Percentiles rank a stretch among this genome's conserved stretches.
Conservation (phyloP, 2,888 invertebrate genomes). For the Silvanus unidentatus region DNA sequence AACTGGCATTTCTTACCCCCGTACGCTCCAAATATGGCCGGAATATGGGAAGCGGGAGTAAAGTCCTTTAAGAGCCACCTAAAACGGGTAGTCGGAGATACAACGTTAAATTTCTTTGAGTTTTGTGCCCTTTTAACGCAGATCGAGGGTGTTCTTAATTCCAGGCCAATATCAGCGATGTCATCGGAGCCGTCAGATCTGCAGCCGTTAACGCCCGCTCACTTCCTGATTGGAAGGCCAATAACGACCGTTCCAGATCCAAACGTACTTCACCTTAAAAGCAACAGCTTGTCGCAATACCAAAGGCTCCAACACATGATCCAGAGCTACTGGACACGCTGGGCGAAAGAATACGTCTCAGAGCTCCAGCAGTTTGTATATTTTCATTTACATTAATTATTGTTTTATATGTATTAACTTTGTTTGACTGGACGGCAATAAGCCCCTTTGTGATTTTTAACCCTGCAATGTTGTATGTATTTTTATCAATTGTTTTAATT, state of each 20-base stretch:
- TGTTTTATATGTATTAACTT: no score
- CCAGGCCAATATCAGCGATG: conserved; percentile 13
- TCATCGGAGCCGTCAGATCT: conserved; percentile 20
- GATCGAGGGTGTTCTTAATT: conserved; percentile 1
- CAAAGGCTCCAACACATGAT: conserved; percentile 12
- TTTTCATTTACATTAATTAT: no score
- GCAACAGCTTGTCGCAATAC: conserved; percentile 13
- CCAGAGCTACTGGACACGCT: conserved; percentile 19
- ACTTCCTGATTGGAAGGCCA: conserved; percentile 22
- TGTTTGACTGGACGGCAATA: no score
- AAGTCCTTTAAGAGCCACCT: conserved; percentile 9
- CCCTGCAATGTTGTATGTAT: no score
- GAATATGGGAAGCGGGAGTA: conserved; percentile 1
- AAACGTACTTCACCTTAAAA: conserved; percentile 2
- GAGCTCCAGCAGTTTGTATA: conserved; percentile 15
- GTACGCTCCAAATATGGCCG: conserved; percentile 25
- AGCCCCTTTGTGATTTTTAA: no score
- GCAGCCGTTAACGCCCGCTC: conserved; percentile 14
- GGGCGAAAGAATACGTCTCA: conserved; percentile 13
- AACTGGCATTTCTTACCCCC: conserved; percentile 31
- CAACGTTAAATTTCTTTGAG: neutral
- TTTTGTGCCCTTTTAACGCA: neutral
- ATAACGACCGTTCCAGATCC: conserved; percentile 17
- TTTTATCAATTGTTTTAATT: no score
- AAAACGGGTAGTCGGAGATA: neutral